phyloP scores from a whole-genome alignment of 1,140 invertebrate genomes.

The Drosophila orena region DNA sequence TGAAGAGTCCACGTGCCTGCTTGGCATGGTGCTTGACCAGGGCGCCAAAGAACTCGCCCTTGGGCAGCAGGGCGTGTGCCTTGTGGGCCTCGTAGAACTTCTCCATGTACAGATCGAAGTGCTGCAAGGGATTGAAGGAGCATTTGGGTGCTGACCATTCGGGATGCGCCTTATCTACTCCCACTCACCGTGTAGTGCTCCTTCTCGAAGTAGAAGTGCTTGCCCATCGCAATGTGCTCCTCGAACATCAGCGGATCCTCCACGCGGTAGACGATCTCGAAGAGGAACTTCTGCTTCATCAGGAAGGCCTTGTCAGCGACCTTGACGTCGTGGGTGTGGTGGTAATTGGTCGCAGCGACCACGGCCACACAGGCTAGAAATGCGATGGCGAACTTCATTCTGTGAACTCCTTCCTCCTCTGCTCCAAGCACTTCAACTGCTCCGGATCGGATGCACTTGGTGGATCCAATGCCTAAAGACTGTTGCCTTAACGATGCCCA shows the following conservation, averaged over 20 bases:
- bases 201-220: constrained; percentile 48
- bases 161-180: neutral
- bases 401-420: constrained; percentile 12
- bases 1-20: constrained; percentile 86
- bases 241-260: constrained; percentile 71
- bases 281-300: constrained; percentile 67
- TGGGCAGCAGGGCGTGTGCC: constrained; percentile 60
- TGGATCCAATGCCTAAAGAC: constrained; percentile 82
- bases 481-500: constrained; percentile 51
- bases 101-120: constrained; percentile 68
- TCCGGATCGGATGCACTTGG: constrained; percentile 68
- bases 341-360: constrained; percentile 65
- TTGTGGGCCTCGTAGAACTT: constrained; percentile 74
- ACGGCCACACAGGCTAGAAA: constrained; percentile 74
- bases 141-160: neutral
- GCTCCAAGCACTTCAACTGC: constrained; percentile 55
- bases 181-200: constrained; percentile 50
- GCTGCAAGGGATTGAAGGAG: constrained; percentile 9
- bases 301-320: constrained; percentile 66
- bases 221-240: constrained; percentile 59
- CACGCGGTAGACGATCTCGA: constrained; percentile 71
- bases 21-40: constrained; percentile 83
- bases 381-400: constrained; percentile 72
- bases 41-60: constrained; percentile 80
- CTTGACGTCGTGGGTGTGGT: constrained; percentile 59